Evolutionary conservation across 2,113 vertebrate species (phyloP).

Genomic region (Atractosteus spatula): DNA sequence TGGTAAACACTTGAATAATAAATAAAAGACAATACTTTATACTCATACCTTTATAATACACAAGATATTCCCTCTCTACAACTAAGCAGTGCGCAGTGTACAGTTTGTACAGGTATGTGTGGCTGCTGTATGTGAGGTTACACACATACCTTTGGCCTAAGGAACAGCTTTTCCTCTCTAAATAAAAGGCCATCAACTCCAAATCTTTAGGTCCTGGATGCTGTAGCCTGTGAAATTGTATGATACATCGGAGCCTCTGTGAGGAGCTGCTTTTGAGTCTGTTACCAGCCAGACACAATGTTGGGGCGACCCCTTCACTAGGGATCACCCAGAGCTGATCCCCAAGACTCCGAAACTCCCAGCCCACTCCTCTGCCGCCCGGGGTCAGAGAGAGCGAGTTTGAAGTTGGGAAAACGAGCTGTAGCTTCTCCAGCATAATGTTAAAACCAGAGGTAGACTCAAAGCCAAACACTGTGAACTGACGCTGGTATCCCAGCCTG

Average conservation of each 20-base stretch:
- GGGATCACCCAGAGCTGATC: not conserved
- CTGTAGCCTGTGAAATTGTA: not conserved
- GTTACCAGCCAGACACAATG: constrained; percentile 29
- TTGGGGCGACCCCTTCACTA: constrained; percentile 4
- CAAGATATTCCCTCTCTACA: no score
- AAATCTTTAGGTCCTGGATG: not conserved
- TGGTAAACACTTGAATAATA: no score
- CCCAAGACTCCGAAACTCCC: no score
- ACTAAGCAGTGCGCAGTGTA: no score
- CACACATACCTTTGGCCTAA: no score
- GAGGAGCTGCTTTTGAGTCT: constrained; percentile 54
- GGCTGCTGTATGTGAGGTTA: no score
- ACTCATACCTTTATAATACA: no score
- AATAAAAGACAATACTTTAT: no score
- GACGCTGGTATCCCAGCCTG: not conserved
- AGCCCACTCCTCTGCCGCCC: not conserved
- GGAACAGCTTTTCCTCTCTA: no score
- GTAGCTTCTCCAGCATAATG: not conserved
- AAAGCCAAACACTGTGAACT: not conserved
- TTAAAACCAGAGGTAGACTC: not conserved
- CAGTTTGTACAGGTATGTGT: no score
- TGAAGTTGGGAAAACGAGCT: not conserved
- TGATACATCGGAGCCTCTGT: not conserved
- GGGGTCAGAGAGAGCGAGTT: not conserved
- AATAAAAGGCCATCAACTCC: constrained; percentile 4